Percentiles rank a stretch among this genome's conserved stretches.
These are phyloP conservation scores for Microtus pennsylvanicus DNA, from an alignment of 2,113 vertebrate species.

Conservation along the genomic window DNA sequence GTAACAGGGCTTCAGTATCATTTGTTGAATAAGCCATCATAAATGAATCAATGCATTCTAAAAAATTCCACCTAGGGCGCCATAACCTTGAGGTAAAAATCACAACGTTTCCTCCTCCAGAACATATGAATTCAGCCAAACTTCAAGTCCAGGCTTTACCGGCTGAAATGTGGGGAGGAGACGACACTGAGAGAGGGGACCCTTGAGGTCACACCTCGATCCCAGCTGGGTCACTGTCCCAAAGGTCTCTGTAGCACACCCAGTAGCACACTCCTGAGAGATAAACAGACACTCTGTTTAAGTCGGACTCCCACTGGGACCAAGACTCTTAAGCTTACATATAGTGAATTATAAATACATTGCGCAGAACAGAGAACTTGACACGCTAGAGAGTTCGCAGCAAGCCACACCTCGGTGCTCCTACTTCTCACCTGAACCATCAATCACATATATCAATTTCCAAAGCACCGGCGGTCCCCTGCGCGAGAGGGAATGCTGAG, in stretches of 20 bases:
- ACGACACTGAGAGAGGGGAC: background rate
- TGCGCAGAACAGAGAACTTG: background rate
- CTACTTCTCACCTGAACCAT: conserved; percentile 42
- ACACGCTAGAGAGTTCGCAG: conserved; percentile 25
- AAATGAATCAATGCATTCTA: background rate
- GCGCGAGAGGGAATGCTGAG: background rate
- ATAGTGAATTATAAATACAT: conserved; percentile 13
- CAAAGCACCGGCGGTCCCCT: background rate
- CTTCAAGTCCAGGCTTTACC: background rate
- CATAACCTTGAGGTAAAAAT: background rate
- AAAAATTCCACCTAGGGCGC: background rate
- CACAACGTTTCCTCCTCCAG: background rate
- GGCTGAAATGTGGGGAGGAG: background rate
- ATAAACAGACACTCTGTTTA: conserved; percentile 45
- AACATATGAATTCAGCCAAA: background rate
- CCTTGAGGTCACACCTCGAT: background rate
- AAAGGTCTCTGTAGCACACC: background rate
- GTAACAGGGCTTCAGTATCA: background rate
- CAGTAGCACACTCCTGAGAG: conserved; percentile 17
- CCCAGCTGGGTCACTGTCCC: background rate
- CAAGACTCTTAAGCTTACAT: background rate
- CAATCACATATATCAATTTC: background rate
- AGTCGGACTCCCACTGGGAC: background rate
- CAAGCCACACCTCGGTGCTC: background rate
- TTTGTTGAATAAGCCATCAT: background rate